Evolutionary conservation across 2,113 vertebrate species (phyloP).

Genomic region (Nothobranchius furzeri): DNA sequence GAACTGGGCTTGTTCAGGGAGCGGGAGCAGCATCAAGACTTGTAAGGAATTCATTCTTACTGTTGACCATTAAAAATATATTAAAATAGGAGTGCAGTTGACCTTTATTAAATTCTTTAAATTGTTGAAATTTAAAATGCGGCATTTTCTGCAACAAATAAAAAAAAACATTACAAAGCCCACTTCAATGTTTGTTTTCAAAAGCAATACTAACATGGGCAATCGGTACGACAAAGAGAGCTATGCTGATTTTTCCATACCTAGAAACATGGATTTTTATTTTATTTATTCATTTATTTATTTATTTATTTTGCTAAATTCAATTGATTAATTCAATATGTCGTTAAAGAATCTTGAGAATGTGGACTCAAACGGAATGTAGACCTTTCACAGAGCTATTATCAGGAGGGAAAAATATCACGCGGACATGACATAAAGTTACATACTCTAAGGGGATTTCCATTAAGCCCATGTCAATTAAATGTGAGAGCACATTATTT

Average conservation of each 20-base stretch:
- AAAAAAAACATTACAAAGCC: not conserved
- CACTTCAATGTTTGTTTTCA: not conserved
- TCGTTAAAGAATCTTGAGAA: slow-evolving; percentile 15
- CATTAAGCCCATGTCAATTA: slow-evolving; percentile 26
- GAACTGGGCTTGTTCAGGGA: too few species aligned
- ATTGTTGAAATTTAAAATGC: too few species aligned
- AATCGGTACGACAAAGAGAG: not conserved
- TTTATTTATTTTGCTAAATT: not conserved
- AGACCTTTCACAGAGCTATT: slow-evolving; percentile 15
- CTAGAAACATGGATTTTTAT: not conserved
- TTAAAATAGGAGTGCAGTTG: too few species aligned
- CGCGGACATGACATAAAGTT: slow-evolving; percentile 17
- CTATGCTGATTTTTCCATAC: not conserved
- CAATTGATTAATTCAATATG: slow-evolving; percentile 2
- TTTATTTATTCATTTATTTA: too few species aligned
- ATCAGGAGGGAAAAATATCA: not conserved
- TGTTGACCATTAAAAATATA: too few species aligned
- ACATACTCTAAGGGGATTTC: slow-evolving; percentile 9
- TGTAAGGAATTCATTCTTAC: too few species aligned
- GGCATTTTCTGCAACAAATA: not conserved
- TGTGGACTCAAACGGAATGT: not conserved
- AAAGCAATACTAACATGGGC: not conserved
- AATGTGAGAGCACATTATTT: slow-evolving; percentile 7
- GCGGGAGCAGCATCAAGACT: too few species aligned
- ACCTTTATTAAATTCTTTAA: too few species aligned